Evolutionary conservation across 2,888 invertebrate genomes (phyloP).

Genomic region (Notocelia uddmanniana): DNA sequence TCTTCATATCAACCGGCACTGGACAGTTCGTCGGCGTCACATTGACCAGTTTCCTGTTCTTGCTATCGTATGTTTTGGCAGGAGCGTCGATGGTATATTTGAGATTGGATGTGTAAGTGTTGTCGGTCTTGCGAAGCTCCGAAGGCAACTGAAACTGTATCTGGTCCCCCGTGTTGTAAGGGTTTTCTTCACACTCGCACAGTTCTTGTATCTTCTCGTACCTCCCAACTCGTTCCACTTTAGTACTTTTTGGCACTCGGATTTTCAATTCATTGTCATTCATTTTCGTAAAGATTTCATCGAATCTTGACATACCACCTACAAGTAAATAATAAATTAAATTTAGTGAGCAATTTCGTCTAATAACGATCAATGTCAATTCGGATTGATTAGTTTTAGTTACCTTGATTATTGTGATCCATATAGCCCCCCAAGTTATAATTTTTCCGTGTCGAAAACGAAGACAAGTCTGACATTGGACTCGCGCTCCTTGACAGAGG

Average conservation of each 20-base stretch:
- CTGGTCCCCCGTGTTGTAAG: constrained; percentile 76
- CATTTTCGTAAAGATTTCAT: constrained; percentile 80
- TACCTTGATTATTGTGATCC: constrained; percentile 53
- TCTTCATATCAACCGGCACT: constrained; percentile 73
- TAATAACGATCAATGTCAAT: neutral
- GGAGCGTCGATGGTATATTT: constrained; percentile 71
- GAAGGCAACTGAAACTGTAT: constrained; percentile 76
- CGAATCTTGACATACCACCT: constrained; percentile 68
- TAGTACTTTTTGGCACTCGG: constrained; percentile 75
- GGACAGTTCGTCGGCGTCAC: constrained; percentile 77
- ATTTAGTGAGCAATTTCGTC: neutral
- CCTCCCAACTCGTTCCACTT: constrained; percentile 70
- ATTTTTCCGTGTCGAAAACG: constrained; percentile 24
- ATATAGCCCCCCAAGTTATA: constrained; percentile 9
- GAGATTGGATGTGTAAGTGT: constrained; percentile 69
- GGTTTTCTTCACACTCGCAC: constrained; percentile 72
- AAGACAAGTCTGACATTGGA: constrained; percentile 64
- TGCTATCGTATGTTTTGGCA: constrained; percentile 59
- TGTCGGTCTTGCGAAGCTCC: constrained; percentile 63
- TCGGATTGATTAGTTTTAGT: neutral
- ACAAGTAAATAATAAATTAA: constrained; percentile 48
- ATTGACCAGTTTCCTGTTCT: constrained; percentile 67
- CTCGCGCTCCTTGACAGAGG: constrained; percentile 56
- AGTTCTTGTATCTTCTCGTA: constrained; percentile 77
- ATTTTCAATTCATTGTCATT: constrained; percentile 79